These are phyloP conservation scores for Parnassius orleans DNA, from an alignment of 2,888 invertebrate species.

Conservation along the genomic window DNA sequence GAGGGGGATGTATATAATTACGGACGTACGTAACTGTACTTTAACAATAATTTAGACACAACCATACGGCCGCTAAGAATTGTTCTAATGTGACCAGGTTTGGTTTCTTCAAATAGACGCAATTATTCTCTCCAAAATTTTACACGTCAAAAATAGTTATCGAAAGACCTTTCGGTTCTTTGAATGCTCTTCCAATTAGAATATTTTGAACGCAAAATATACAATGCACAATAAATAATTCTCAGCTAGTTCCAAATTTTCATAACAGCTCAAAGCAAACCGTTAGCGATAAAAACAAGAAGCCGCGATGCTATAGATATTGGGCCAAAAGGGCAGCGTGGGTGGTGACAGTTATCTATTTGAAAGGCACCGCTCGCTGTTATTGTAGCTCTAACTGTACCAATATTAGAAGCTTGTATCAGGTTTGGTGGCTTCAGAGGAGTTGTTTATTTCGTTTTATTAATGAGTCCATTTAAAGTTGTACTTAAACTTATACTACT, in stretches of 20 bases:
- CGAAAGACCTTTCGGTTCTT: no score
- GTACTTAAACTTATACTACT: no score
- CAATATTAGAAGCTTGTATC: neutral
- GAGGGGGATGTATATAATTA: no score
- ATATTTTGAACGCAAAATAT: neutral
- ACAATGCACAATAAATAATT: neutral
- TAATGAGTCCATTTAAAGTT: no score
- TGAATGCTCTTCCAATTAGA: neutral
- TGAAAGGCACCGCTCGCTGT: constrained; percentile 6
- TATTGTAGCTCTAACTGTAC: constrained; percentile 2
- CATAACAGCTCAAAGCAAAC: constrained; percentile 4
- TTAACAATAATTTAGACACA: no score
- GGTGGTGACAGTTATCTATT: constrained; percentile 22
- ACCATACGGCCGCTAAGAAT: no score
- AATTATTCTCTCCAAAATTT: neutral
- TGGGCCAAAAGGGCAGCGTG: constrained; percentile 16
- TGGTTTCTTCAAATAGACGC: no score
- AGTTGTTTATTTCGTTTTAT: no score
- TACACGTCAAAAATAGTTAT: no score
- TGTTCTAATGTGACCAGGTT: no score
- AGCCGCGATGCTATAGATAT: constrained; percentile 13
- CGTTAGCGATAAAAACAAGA: constrained; percentile 14
- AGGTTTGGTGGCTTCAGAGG: neutral
- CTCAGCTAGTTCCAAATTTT: neutral
- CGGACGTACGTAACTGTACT: no score